These are phyloP conservation scores for Steromphala cineraria DNA, from an alignment of 2,888 invertebrate genomes.

Conservation along the genomic window DNA sequence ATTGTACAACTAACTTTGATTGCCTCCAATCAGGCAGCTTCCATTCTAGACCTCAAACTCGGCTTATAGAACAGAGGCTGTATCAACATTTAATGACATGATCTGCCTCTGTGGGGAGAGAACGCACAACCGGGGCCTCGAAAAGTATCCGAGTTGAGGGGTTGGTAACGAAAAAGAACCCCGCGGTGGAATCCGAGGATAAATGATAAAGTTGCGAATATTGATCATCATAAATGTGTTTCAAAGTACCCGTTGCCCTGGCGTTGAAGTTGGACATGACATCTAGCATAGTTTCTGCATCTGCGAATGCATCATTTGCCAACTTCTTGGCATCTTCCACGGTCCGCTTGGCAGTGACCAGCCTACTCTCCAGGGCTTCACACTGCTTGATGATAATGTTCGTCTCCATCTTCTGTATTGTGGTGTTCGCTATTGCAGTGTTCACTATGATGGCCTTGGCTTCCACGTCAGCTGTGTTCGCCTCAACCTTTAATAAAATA, in stretches of 20 bases:
- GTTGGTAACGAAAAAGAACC: too few relatives aligned
- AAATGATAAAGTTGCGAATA: too few relatives aligned
- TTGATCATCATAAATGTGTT: background rate
- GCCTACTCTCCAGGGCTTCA: background rate
- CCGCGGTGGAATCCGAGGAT: too few relatives aligned
- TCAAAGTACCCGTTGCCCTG: background rate
- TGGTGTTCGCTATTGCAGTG: background rate
- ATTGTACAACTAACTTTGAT: too few relatives aligned
- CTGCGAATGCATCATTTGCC: background rate
- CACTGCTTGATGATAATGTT: background rate
- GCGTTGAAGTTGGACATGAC: conserved; percentile 19
- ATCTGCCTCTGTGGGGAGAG: too few relatives aligned
- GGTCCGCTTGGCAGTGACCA: background rate
- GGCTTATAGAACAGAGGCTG: too few relatives aligned
- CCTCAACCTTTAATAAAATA: background rate
- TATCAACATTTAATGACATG: too few relatives aligned
- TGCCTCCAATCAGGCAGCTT: too few relatives aligned
- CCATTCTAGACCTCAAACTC: too few relatives aligned
- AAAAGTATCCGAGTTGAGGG: too few relatives aligned
- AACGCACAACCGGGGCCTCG: too few relatives aligned
- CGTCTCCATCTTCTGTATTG: background rate
- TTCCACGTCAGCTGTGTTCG: background rate
- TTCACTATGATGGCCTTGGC: background rate
- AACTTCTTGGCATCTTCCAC: conserved; percentile 7
- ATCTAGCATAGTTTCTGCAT: conserved; percentile 20